phyloP scores from a whole-genome alignment of 2,888 invertebrate species.

The Drosophila kuntzei region DNA sequence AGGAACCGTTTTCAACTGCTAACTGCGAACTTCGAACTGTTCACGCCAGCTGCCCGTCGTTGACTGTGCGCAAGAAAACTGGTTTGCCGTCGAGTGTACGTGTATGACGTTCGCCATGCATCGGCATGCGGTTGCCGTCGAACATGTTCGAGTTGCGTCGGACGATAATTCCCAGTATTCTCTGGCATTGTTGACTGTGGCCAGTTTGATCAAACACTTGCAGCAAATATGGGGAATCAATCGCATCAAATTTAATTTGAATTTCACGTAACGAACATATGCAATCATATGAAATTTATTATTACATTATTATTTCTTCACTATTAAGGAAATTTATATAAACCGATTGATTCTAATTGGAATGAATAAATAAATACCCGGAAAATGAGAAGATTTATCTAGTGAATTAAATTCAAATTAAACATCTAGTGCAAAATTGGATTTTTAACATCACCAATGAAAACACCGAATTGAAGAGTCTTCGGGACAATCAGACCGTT shows the following conservation, averaged over 20 bases:
- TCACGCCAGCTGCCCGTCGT: conserved; percentile 69
- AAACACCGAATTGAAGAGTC: too few relatives aligned
- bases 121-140: conserved; percentile 43
- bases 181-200: conserved; percentile 35
- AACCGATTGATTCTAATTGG: too few relatives aligned
- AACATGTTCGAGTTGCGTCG: conserved; percentile 59
- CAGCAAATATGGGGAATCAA: conserved; percentile 6
- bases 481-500: too few relatives aligned
- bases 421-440: too few relatives aligned
- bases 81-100: conserved; percentile 42
- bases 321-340: too few relatives aligned
- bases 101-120: conserved; percentile 14
- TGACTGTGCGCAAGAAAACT: conserved; percentile 67
- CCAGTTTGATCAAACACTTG: neutral
- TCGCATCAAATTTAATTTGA: neutral
- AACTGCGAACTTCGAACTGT: conserved; percentile 49
- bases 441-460: too few relatives aligned
- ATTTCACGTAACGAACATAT: neutral
- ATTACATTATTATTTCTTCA: too few relatives aligned
- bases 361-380: too few relatives aligned
- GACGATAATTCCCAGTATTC: conserved; percentile 50
- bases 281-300: neutral
- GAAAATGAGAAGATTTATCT: too few relatives aligned
- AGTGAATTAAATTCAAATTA: too few relatives aligned
- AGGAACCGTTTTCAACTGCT: conserved; percentile 26